Evolutionary conservation across 2,797 vertebrate genomes (phyloP), one percentile per base, ranked within the genome.

Genomic region (Parotocinclus haroldoi): DNA sequence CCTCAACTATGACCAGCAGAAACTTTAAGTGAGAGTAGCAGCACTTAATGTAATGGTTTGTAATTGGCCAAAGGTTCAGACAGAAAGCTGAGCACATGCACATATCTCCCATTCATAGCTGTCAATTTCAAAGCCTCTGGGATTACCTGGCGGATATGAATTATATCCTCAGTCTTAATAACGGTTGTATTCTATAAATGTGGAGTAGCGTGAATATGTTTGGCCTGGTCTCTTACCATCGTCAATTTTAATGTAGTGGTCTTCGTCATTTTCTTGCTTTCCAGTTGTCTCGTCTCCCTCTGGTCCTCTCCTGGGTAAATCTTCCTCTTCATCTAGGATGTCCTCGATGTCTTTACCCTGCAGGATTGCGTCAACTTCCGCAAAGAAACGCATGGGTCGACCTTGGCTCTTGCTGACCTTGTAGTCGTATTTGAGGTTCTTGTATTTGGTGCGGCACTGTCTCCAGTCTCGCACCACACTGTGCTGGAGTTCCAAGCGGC

Each of bases 391-490:
- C 94, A 94, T 96, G 55, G 84, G 91, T 73, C 88, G 94, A 38
- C 85, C 87, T 0, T 88, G 84, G 52, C 80, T 90, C 75, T 86
- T 93, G 3, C 92, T 86, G 0, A 85, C 93, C 80, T 94, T 95
- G 78, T 94, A 93, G 83, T 97, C 93, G 0, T 95, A 95, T 73
- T 95, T 95, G 66, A 95, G 78, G 80, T 95, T 98, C 87, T 96
- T 95, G 71, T 95, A 94, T 68, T 97, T 97, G 12, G 93, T 96
- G 17, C 93, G 92, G 65, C 93, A 95, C 57, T 95, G 94, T 70
- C 92, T 95, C 94, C 93, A 94, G 84, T 95, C 92, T 75, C 94
- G 91, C 10, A 95, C 88, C 80, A 93, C 92, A 38, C 94, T 93
- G 0, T 84, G 90, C 75, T 87, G 91, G 42, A 86, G 88, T 40